Evolutionary conservation across 1,140 invertebrate genomes (phyloP).

Genomic region (Lepidurus packardi): DNA sequence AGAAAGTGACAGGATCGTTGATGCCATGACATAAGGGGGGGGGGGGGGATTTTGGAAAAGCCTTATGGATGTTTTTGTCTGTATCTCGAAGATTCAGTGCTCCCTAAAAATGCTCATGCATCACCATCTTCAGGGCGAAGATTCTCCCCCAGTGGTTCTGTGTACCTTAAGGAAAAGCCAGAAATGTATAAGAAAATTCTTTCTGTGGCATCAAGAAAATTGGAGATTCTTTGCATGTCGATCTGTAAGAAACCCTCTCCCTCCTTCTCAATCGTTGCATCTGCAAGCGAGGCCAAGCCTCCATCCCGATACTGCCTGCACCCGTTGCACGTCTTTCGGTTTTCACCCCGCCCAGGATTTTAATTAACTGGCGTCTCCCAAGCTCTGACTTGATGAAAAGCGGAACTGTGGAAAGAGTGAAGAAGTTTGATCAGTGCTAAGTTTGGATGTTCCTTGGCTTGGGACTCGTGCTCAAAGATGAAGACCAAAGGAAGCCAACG

Average conservation of each 20-base stretch:
- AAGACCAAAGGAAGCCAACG: not conserved
- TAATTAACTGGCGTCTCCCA: conserved; percentile 8
- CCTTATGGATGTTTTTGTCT: too few species aligned
- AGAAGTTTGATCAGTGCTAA: conserved; percentile 14
- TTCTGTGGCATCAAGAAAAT: not conserved
- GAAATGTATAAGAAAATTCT: conserved; percentile 12
- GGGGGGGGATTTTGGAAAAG: too few species aligned
- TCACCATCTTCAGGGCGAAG: too few species aligned
- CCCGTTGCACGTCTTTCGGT: not conserved
- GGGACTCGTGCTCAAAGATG: not conserved
- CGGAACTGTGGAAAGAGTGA: not conserved
- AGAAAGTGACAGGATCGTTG: too few species aligned
- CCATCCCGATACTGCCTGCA: not conserved
- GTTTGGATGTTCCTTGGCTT: not conserved
- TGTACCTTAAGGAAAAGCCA: not conserved
- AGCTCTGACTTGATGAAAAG: conserved; percentile 16
- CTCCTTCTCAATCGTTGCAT: not conserved
- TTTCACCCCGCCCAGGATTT: not conserved
- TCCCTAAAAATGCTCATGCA: too few species aligned
- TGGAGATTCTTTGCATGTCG: conserved; percentile 13
- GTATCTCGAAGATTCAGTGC: too few species aligned
- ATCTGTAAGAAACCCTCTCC: not conserved
- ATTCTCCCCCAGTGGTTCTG: too few species aligned
- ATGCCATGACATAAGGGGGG: too few species aligned
- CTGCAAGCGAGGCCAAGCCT: not conserved